Evolutionary conservation across 1,140 invertebrate species (phyloP), one percentile per base, ranked within the genome.

Genomic region (Lasioglossum baleicum): DNA sequence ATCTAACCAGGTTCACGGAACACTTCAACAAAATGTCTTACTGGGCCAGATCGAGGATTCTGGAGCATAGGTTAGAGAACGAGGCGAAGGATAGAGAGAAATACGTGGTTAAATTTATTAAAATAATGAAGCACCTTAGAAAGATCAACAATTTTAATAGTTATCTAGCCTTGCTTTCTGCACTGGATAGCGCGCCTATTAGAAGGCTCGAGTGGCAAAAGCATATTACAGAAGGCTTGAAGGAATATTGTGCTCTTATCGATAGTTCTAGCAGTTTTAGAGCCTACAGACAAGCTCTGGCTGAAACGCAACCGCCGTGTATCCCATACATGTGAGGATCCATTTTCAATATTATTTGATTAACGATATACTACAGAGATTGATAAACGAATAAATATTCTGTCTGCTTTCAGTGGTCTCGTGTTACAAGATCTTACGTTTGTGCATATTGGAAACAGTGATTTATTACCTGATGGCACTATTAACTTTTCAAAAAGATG

Each of bases 1-100:
- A 99, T 93, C 94, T 99, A 53, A 99, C 98, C 20, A 95, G 96
- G 82, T 99, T 99, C 90, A 99, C 99, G 0, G 98, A 99, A 92
- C 99, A 99, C 94, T 99, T 99, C 91, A 99, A 99, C 92, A 99
- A 99, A 93, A 99, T 99, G 97, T 99, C 98, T 40, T 99, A 98
- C 88, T 99, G 99, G 99, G 92, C 92, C 15, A 87, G 92, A 64
- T 93, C 92, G 7, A 87, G 94, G 69, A 95, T 95, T 88, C 85
- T 95, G 22, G 94, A 95, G 81, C 94, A 95, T 75, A 91, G 98
- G 60, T 95, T 96, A 83, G 95, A 96, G 81, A 95, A 96, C 81
- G 97, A 98, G 83, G 96, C 97, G 13, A 97, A 97, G 89, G 98
- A 99, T 83, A 95, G 99, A n/a, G 99, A 99, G 93, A 97, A 97